Evolutionary conservation across 2,888 invertebrate species (phyloP).

Genomic region (Drosophila affinis): DNA sequence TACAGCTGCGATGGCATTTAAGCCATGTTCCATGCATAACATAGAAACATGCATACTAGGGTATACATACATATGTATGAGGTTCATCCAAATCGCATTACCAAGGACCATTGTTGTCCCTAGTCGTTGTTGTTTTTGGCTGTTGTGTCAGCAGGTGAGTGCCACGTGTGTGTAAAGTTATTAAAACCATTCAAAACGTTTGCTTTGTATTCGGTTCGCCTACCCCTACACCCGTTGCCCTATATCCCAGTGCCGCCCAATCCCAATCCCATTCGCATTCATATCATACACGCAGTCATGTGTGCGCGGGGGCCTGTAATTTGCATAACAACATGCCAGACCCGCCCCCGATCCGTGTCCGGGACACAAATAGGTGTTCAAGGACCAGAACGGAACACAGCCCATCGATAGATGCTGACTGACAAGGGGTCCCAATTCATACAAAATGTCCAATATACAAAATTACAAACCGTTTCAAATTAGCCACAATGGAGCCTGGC

Average conservation of each 20-base stretch:
- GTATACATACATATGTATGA: background rate
- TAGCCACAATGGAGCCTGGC: constrained; percentile 46
- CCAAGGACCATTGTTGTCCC: constrained; percentile 31
- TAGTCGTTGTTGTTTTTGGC: constrained; percentile 11
- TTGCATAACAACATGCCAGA: constrained; percentile 65
- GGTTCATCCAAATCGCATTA: constrained; percentile 28
- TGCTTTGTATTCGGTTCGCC: constrained; percentile 29
- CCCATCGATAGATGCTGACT: constrained; percentile 34
- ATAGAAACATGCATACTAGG: constrained; percentile 28
- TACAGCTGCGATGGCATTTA: constrained; percentile 46
- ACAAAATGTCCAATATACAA: constrained; percentile 43
- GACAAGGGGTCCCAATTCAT: constrained; percentile 32
- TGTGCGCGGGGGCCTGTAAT: constrained; percentile 51
- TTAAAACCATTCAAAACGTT: constrained; percentile 75
- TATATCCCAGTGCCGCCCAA: background rate
- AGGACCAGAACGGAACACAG: background rate
- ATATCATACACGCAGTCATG: constrained; percentile 38
- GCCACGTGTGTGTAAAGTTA: constrained; percentile 60
- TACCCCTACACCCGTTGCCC: too few species aligned
- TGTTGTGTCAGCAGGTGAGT: constrained; percentile 15
- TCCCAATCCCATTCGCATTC: background rate
- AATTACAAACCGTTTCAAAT: constrained; percentile 73
- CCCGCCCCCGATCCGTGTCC: constrained; percentile 7
- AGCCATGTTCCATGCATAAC: constrained; percentile 19
- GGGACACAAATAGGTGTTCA: constrained; percentile 43